These are phyloP conservation scores for Amblyjoppa proteus DNA, from an alignment of 2,888 invertebrate genomes.

Conservation along the genomic window DNA sequence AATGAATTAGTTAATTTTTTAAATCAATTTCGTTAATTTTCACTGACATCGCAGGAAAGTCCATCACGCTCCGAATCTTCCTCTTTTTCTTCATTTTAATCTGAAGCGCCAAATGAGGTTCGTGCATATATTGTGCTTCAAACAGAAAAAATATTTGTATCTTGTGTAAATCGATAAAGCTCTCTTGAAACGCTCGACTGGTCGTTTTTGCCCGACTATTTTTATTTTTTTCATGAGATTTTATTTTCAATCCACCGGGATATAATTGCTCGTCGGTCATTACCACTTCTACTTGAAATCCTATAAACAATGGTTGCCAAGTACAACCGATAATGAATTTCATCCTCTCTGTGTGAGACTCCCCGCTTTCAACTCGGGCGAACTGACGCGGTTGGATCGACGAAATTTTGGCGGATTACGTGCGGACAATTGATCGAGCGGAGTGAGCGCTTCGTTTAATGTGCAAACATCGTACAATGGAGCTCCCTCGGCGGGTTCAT, in stretches of 20 bases:
- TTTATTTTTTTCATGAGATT: neutral
- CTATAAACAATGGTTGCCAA: neutral
- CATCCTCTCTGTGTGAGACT: conserved; percentile 15
- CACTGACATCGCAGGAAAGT: neutral
- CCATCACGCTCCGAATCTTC: neutral
- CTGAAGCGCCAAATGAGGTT: neutral
- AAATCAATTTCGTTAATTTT: neutral
- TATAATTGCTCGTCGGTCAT: neutral
- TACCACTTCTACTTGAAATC: neutral
- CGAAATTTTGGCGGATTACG: conserved; percentile 55
- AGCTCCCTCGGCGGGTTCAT: conserved; percentile 34
- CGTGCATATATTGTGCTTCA: neutral
- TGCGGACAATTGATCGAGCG: conserved; percentile 58
- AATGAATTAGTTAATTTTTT: neutral
- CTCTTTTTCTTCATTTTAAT: too few relatives aligned
- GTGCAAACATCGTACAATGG: conserved; percentile 62
- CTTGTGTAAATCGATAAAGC: neutral
- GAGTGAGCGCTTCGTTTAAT: conserved; percentile 59
- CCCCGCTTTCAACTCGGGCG: neutral
- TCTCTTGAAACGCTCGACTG: neutral
- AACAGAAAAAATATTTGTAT: neutral
- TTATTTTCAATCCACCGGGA: neutral
- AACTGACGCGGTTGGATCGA: conserved; percentile 41
- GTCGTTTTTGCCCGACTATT: neutral
- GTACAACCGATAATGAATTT: neutral